Evolutionary conservation across 2,113 vertebrate genomes (phyloP), one percentile per base, ranked within the genome.

Genomic region (Calyptommatus sinebrachiatus): DNA sequence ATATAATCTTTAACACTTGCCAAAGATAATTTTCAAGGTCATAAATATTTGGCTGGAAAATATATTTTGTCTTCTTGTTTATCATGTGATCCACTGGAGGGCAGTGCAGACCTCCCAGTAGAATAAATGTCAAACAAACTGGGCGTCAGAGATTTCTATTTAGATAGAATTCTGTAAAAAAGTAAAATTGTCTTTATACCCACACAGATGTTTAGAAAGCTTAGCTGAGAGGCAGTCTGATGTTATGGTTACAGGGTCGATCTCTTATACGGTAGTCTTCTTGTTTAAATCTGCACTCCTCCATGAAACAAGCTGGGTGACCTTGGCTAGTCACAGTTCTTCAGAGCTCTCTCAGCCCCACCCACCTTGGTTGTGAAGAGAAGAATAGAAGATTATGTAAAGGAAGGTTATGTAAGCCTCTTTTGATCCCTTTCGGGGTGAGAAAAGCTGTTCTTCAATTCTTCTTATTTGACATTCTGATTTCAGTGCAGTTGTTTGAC

Each of bases 21-120:
- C 10, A 46, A 60, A 73, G 45, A 29, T 66, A 12, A 11, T 77
- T 29, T 16, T 28, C 35, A 78, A 73, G 21, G 1, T 77, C 69
- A 60, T 78, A 84, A 72, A 8, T 1, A 3, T 48, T 35, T 86
- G 78, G 76, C 67, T 1, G 12, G 77, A 9, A 72, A 67, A 67
- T 26, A 6, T n/a, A 45, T 11, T 84, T 81, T 83, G 75, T 69
- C 57, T 83, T 68, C 60, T 46, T 41, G 4, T 41, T 35, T 69
- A 18, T 57, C 53, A 28, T 86, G 68, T 46, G 74, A 63, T 68
- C 87, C 90, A 87, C 88, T 77, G 83, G 91, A 86, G 84, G 88
- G 92, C 91, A 91, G 88, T 87, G 84, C 76, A 81, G 87, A 69
- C 84, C 81, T 86, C 83, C 29, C 4, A 85, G 73, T 66, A 84